Base-by-base conservation (phyloP, 1,140 invertebrate species). In the Leptopilina boulardi region DNA sequence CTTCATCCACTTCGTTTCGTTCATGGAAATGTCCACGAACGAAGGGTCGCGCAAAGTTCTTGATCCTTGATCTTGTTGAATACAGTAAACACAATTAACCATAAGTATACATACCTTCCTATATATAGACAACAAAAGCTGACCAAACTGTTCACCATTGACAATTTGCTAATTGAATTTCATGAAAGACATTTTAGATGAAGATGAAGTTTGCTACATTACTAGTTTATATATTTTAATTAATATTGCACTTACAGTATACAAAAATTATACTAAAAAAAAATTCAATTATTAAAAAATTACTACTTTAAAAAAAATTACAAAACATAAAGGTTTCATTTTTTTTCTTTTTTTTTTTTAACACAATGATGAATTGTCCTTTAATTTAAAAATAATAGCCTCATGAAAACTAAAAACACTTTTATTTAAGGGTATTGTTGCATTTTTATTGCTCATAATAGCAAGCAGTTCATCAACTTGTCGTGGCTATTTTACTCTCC, bases 401-500 rank as follows among this genome's bases (percentile, higher is more conserved):
- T 51, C 5, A 8, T 51, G n/a, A 2, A 18, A n/a, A 8, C n/a
- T 4, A 1, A 18, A 51, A 19, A 18, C 13, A 51, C 9, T 26
- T 26, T 59, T 59, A 15, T 59, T 59, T 26, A 11, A 66, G 73
- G 78, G 77, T 73, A 73, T 66, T n/a, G 26, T 66, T 66, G 21
- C 13, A 66, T 66, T 30, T 30, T 34, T 13, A 30, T 30, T n/a
- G 26, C 59, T 66, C 13, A 66, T 66, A 66, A 30, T 66, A n/a
- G 59, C 9, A n/a, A 66, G 9, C 23, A n/a, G 59, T 66, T 30
- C 15, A 51, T 51, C 47, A 51, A 74, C 74, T 70, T 71, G 71
- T 47, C 73, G 71, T 73, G 77, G 73, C 77, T 77, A 79, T 77
- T 81, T 81, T 79, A 71, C 79, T 73, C 74, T 74, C 73, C 79